Conservation (phyloP, 2,888 invertebrate species). For the Drosophila melanosoma region DNA sequence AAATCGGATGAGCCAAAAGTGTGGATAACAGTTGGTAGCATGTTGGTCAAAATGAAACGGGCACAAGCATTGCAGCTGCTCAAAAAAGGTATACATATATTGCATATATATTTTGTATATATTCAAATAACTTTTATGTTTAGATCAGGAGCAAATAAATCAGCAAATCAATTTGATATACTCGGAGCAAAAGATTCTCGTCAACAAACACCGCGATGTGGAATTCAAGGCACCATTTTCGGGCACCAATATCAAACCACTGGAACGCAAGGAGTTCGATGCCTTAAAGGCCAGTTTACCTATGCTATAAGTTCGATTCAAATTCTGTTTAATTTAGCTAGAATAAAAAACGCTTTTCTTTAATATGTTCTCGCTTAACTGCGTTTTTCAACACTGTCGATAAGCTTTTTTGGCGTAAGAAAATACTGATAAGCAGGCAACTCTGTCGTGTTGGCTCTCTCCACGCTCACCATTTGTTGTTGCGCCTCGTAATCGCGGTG, state of each 20-base stretch:
- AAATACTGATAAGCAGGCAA: slow-evolving; percentile 33
- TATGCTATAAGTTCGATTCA: slow-evolving; percentile 55
- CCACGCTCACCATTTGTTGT: slow-evolving; percentile 63
- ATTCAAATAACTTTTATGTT: not conserved
- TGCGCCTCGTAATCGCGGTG: slow-evolving; percentile 71
- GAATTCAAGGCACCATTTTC: slow-evolving; percentile 81
- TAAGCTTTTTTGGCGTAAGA: slow-evolving; percentile 53
- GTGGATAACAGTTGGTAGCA: slow-evolving; percentile 84
- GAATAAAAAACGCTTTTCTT: slow-evolving; percentile 10
- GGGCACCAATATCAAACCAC: slow-evolving; percentile 83
- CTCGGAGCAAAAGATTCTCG: slow-evolving; percentile 83
- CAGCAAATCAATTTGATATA: slow-evolving; percentile 82
- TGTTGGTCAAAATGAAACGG: slow-evolving; percentile 81
- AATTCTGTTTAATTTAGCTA: not conserved
- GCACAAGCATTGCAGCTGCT: slow-evolving; percentile 80
- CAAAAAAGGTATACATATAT: slow-evolving; percentile 74
- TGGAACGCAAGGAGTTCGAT: slow-evolving; percentile 81
- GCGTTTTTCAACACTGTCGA: slow-evolving; percentile 31
- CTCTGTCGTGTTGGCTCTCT: slow-evolving; percentile 50
- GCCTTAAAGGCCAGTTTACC: slow-evolving; percentile 82
- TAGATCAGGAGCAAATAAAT: slow-evolving; percentile 83
- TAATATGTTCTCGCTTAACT: slow-evolving; percentile 3
- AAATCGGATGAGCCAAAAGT: slow-evolving; percentile 80
- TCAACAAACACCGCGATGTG: slow-evolving; percentile 83
- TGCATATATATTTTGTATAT: not conserved